These are phyloP conservation scores for Euclidia mi DNA, from an alignment of 2,888 invertebrate genomes.

Conservation along the genomic window DNA sequence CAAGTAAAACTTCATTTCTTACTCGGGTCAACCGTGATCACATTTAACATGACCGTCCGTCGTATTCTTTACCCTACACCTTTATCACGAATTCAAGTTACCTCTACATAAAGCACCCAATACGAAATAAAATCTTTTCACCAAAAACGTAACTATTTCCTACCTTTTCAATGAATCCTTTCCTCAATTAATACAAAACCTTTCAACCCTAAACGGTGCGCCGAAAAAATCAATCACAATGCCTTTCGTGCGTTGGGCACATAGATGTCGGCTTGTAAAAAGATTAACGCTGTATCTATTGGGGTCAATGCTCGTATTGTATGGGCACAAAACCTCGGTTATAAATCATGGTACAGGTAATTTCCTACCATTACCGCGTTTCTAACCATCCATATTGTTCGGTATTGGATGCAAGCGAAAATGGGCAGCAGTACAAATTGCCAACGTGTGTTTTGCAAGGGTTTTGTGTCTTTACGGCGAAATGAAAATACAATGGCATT, in stretches of 20 bases:
- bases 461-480: conserved; percentile 19
- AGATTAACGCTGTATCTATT: conserved; percentile 76
- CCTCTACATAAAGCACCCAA: no score
- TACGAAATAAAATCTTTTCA: no score
- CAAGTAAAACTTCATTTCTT: no score
- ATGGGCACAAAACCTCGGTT: conserved; percentile 64
- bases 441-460: conserved; percentile 39
- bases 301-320: conserved; percentile 74
- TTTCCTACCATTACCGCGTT: conserved; percentile 80
- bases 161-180: background rate
- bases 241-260: conserved; percentile 45
- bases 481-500: background rate
- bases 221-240: conserved; percentile 41
- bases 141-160: background rate
- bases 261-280: conserved; percentile 56
- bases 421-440: conserved; percentile 52
- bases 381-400: conserved; percentile 81
- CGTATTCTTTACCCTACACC: no score
- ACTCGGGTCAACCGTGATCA: no score
- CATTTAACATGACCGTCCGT: no score
- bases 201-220: conserved; percentile 17
- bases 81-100: no score
- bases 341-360: conserved; percentile 84
- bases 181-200: conserved; percentile 7
- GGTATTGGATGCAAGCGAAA: conserved; percentile 59